Evolutionary conservation across 2,888 invertebrate species (phyloP), one percentile per base, ranked within the genome.

Genomic region (Agriopis leucophaearia): DNA sequence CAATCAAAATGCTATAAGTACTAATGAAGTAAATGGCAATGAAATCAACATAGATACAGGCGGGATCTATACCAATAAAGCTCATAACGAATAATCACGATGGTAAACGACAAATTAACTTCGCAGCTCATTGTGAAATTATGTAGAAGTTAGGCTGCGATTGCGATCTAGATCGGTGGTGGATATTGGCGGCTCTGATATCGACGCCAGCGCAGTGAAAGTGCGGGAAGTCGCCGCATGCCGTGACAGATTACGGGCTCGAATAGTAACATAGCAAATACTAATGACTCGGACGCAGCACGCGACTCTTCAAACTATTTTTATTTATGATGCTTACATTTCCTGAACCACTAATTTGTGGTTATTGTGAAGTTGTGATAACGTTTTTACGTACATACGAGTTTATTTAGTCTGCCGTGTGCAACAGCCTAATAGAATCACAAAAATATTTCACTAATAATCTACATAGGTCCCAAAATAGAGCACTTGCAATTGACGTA

Each of bases 181-280:
- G 2, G 7, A 40, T 69, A 71, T 42, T 27, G 54, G 42, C 40
- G 27, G 56, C 38, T 7, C 48, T 12, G 63, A 12, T 38, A 16
- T 35, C 13, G 56, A 69, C 69, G 68, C 57, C 66, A 51, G 68
- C 70, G 66, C 65, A 64, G 84, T 80, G 84, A 84, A 85, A 84
- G 84, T 84, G 80, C 72, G 78, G 81, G 80, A 83, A 83, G 70
- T 42, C 77, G 18, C 74, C 70, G 73, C 68, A 56, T 74, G 66
- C 72, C 74, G 71, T 72, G 77, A 76, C 75, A 74, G 76, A 77
- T 73, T 71, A 65, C 72, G 68, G 67, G 61, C 74, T 44, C 51
- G 56, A 63, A 67, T 36, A 62, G 42, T 57, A 68, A 64, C 59
- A 70, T 62, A 60, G 56, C 57, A 66, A 54, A 55, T 55, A 42